Conservation (phyloP, 1,140 invertebrate genomes). For the Rhagoletis zephyria region DNA sequence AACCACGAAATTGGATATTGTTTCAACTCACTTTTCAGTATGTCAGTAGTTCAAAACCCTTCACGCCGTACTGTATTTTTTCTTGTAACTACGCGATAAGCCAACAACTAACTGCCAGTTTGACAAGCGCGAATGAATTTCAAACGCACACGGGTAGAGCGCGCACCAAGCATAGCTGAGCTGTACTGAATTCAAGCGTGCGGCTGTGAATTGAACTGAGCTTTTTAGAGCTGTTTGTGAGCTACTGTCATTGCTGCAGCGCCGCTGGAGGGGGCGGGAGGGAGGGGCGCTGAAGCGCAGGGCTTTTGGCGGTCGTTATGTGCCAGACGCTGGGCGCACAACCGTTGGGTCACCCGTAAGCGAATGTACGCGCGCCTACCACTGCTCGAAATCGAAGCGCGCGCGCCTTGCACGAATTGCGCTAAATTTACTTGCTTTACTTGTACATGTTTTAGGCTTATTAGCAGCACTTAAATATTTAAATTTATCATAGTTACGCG, state of each 20-base stretch:
- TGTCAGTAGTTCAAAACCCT: neutral
- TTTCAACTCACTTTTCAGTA: neutral
- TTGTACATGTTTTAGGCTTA: neutral
- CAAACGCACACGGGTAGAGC: constrained; percentile 30
- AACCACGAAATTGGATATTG: neutral
- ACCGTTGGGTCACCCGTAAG: neutral
- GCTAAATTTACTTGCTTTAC: neutral
- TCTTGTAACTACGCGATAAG: constrained; percentile 6
- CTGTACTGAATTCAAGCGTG: constrained; percentile 30
- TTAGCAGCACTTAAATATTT: constrained; percentile 46
- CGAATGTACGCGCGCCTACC: neutral
- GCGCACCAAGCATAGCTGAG: constrained; percentile 47
- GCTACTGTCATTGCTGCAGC: neutral
- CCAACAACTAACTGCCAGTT: neutral
- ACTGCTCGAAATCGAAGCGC: neutral
- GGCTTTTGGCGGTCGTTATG: neutral
- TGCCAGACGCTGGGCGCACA: neutral
- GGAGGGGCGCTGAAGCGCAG: neutral
- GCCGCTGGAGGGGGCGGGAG: neutral
- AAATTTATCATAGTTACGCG: constrained; percentile 40
- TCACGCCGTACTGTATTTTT: neutral
- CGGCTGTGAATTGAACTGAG: neutral
- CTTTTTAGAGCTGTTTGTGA: neutral
- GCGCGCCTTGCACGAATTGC: neutral
- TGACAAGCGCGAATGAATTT: constrained; percentile 35